Base-by-base conservation (phyloP, 2,888 invertebrate species). In the Cheilosia grossa region DNA sequence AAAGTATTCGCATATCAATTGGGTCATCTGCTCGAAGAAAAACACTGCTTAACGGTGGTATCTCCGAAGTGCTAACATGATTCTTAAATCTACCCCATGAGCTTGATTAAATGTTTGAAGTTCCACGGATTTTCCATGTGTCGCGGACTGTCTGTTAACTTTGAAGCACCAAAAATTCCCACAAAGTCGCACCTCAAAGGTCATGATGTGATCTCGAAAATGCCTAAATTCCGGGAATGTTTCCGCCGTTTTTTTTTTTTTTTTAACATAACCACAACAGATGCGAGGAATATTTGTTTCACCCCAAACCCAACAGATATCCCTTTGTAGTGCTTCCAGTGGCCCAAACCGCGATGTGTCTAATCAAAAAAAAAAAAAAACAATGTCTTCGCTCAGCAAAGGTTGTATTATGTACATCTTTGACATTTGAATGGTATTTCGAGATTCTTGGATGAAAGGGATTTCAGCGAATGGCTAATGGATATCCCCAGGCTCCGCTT, bases 171-270 rank as follows among this genome's bases (percentile, higher is more conserved):
- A 4, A 54, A 53, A 27, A 27, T 56, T 58, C 56, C 21, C 44
- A 69, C 44, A 30, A 67, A 69, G 56, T 56, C 30, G 21, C 44
- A 56, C 19, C 44, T 47, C 33, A 69, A 70, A 58, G 58, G 56
- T 70, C 69, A 49, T 33, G 47, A 24, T 58, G 40, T 69, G 40
- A 37, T 37, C 37, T 37, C 37, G 37, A 51, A 53, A 7, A 66
- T 27, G 33, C 37, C n/a, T n/a, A 66, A 67, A 53, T 53, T 59
- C 72, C 51, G n/a, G 15, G 61, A 70, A 70, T 51, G 6, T 59
- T 15, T 54, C 4, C 40, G 15, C 44, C n/a, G 4, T 4, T 24
- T 1, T 37, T 37, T 4, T 2, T 9, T n/a, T n/a, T n/a, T n/a
- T 10, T 9, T 9, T 2, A 66, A 40, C 66, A 75, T 49, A 24